A percentile compares a stretch with the other conserved stretches of the same genome.
Conservation (phyloP, 2,797 vertebrate species). For the Botia kubotai region DNA sequence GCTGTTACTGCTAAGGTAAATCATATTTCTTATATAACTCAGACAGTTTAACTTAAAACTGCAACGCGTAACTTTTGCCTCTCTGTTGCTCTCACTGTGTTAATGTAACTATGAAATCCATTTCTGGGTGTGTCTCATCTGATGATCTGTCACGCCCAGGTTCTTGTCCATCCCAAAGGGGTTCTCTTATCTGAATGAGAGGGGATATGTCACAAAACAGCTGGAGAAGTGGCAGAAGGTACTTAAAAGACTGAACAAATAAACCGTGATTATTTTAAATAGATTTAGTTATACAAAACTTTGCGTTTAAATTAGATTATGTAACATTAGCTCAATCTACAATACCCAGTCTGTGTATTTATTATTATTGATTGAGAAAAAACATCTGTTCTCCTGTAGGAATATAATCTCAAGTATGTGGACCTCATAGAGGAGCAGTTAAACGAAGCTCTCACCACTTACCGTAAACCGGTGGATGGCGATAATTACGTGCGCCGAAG, state of each 20-base stretch:
- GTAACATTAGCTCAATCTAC: background rate
- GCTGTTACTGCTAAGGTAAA: slow-evolving; percentile 92
- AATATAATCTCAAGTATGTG: slow-evolving; percentile 98
- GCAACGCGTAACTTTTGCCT: too few relatives aligned
- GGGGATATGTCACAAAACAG: slow-evolving; percentile 96
- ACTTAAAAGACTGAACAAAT: slow-evolving; percentile 41
- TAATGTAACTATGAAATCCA: too few relatives aligned
- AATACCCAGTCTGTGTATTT: background rate
- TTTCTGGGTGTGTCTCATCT: too few relatives aligned
- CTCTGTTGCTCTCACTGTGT: too few relatives aligned
- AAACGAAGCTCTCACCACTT: slow-evolving; percentile 97
- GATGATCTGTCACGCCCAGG: slow-evolving; percentile 72
- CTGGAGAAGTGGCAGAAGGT: slow-evolving; percentile 99
- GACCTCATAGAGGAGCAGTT: slow-evolving; percentile 97
- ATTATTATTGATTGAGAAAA: background rate
- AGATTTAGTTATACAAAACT: too few relatives aligned
- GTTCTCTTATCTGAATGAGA: slow-evolving; percentile 97
- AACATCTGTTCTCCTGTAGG: slow-evolving; percentile 69
- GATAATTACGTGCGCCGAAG: slow-evolving; percentile 98
- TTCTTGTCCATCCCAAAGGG: slow-evolving; percentile 99
- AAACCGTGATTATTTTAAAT: too few relatives aligned
- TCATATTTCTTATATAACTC: too few relatives aligned
- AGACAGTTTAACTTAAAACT: too few relatives aligned
- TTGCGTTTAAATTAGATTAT: background rate
- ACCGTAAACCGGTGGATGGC: slow-evolving; percentile 95